Conservation (phyloP, 1,140 invertebrate genomes). For the Melipona quadrifasciata region DNA sequence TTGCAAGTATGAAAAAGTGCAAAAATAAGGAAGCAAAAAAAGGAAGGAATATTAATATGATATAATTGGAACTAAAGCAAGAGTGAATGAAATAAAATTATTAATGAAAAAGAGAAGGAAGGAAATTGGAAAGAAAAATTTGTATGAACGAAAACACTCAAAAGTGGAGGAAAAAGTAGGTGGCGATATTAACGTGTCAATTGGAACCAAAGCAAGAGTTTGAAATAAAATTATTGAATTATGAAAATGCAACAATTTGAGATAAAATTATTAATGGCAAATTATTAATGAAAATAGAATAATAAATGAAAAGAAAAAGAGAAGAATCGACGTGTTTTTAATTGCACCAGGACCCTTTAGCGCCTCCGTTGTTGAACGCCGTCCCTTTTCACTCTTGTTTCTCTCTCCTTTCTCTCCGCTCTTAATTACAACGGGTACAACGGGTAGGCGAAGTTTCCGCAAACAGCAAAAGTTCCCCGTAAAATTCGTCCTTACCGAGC, state of each 20-base stretch:
- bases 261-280: too few relatives aligned
- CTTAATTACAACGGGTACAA: conserved; percentile 32
- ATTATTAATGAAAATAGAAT: background rate
- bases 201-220: too few relatives aligned
- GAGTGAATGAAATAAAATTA: too few relatives aligned
- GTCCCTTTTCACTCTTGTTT: background rate
- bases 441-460: background rate
- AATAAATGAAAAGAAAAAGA: background rate
- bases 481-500: conserved; percentile 15
- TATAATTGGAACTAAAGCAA: background rate
- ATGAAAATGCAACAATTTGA: too few relatives aligned
- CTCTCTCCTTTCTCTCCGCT: background rate
- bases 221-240: too few relatives aligned
- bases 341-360: background rate
- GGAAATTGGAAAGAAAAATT: background rate
- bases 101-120: too few relatives aligned
- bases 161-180: background rate
- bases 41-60: background rate
- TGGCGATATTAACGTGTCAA: background rate
- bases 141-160: too few relatives aligned
- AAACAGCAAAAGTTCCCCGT: conserved; percentile 6
- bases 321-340: conserved; percentile 13
- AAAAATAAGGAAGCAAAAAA: background rate
- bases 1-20: too few relatives aligned
- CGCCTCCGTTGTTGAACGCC: background rate